Evolutionary conservation across 2,888 invertebrate species (phyloP), one percentile per base, ranked within the genome.

Genomic region (Phragmatobia fuliginosa): DNA sequence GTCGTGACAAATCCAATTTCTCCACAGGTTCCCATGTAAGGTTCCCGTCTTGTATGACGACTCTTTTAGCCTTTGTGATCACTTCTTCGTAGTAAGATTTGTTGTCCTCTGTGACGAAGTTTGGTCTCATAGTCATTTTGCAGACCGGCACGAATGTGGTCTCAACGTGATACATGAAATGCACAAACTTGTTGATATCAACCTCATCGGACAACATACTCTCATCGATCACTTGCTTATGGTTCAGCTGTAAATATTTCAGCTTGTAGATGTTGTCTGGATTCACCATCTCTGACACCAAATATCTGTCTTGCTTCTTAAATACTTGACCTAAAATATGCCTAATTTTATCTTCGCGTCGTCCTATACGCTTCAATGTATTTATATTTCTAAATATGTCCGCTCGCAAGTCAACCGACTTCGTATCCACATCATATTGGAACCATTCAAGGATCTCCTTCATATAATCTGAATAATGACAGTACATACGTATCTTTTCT

Each of bases 31-130:
- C 36, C 10, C 38, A 62, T n/a, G 21, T 52, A 11, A 28, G 21
- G 14, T 21, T 18, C 0, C 28, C n/a, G 10, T 67, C 38, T 3
- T 62, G 28, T 21, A 67, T n/a, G 0, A 0, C 32, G 7, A 60
- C 18, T 49, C 56, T 18, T n/a, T 25, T 32, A 4, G 16, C 25
- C 10, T 10, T 28, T 45, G 6, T 28, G 8, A 58, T 28, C 31
- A 68, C 21, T 31, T 62, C 31, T 56, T 62, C 62, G 25, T 68
- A 68, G 41, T 62, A 68, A 38, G 67, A 68, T 41, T 38, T 68
- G 4, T 62, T 38, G 11, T 62, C 18, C 6, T 56, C 25, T 5
- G 38, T 62, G 1, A 52, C 62, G 7, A 62, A 68, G 25, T 32
- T n/a, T 14, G 67, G 67, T n/a, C 67, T 62, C 32, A 62, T 11